Conservation (phyloP, 2,888 invertebrate genomes). For the Limenitis camilla region DNA sequence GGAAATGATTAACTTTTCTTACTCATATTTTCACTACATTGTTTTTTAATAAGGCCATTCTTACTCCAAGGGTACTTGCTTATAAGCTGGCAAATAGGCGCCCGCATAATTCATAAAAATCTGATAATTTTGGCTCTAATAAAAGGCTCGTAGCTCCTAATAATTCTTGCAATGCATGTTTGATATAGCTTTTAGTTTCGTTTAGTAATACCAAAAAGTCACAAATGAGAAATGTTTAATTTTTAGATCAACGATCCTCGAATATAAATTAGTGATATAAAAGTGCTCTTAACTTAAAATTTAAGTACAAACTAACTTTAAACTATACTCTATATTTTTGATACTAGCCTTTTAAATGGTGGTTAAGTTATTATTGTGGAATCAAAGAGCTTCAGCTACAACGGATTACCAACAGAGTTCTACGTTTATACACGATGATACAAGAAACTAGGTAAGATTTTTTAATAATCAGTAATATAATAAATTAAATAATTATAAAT, state of each 20-base stretch:
- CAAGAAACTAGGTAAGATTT: slow-evolving; percentile 56
- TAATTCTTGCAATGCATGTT: slow-evolving; percentile 35
- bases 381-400: too few relatives aligned
- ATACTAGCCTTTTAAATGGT: slow-evolving; percentile 10
- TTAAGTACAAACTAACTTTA: slow-evolving; percentile 33
- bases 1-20: too few relatives aligned
- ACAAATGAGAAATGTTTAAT: slow-evolving; percentile 29
- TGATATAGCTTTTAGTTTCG: slow-evolving; percentile 28
- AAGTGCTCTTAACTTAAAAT: slow-evolving; percentile 50
- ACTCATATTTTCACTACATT: too few relatives aligned
- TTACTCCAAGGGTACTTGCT: too few relatives aligned
- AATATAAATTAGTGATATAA: slow-evolving; percentile 30
- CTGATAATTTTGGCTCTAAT: background rate
- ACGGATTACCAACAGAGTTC: slow-evolving; percentile 35
- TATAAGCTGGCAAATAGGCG: too few relatives aligned
- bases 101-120: slow-evolving; percentile 19
- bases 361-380: slow-evolving; percentile 3
- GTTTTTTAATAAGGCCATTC: too few relatives aligned
- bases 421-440: slow-evolving; percentile 57
- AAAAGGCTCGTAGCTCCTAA: background rate
- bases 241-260: slow-evolving; percentile 30
- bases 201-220: slow-evolving; percentile 46
- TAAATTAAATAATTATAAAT: too few relatives aligned
- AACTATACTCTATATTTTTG: slow-evolving; percentile 17
- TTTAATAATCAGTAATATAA: too few relatives aligned